Conservation (phyloP, 2,113 vertebrate species). For the Otis tarda region DNA sequence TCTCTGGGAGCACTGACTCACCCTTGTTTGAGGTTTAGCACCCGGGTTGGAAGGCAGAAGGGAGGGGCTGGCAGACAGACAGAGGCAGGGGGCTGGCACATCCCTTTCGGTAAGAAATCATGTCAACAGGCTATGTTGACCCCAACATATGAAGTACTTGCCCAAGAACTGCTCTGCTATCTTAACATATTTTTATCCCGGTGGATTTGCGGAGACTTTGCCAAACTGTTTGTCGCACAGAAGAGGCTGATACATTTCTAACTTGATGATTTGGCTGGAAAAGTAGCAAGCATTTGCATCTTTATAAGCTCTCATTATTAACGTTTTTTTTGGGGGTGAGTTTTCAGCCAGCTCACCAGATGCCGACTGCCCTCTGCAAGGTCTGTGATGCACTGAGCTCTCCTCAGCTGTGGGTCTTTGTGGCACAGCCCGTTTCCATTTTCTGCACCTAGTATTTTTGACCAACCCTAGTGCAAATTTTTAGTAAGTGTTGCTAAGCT, state of each 20-base stretch:
- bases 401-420: background rate
- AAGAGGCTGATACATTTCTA: background rate
- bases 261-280: rapidly evolving
- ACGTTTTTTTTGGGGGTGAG: background rate
- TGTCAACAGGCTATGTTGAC: background rate
- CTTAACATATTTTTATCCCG: background rate
- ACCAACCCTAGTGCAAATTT: background rate
- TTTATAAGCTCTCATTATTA: background rate
- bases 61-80: background rate
- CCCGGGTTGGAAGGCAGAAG: rapidly evolving
- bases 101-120: background rate
- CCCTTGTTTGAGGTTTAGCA: background rate
- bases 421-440: background rate
- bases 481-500: background rate
- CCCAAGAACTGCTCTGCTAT: background rate
- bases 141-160: background rate
- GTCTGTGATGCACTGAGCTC: background rate
- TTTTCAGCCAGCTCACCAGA: background rate
- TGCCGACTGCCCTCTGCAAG: background rate
- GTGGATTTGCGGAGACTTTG: background rate
- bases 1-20: background rate
- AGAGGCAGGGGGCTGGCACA: background rate
- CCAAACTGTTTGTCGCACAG: background rate
- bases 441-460: background rate
- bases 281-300: background rate